These are phyloP conservation scores for Petrolisthes manimaculis DNA, from an alignment of 2,888 invertebrate genomes.

Conservation along the genomic window DNA sequence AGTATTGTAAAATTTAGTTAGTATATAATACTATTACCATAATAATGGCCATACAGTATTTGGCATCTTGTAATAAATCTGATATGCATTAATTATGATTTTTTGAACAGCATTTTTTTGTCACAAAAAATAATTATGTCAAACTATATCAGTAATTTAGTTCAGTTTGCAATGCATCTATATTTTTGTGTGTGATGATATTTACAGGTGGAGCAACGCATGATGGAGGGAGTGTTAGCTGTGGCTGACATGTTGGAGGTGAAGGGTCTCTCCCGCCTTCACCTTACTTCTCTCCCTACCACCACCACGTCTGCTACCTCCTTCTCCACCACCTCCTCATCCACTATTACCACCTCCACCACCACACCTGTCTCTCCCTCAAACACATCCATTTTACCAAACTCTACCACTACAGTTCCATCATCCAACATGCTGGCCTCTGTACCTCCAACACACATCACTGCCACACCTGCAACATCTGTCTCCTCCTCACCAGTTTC, in stretches of 20 bases:
- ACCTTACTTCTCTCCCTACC: not conserved
- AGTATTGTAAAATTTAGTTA: too few relatives aligned
- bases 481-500: not conserved
- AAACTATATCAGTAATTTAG: not conserved
- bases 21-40: too few relatives aligned
- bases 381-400: not conserved
- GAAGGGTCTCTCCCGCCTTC: constrained; percentile 40
- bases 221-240: constrained; percentile 45
- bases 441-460: not conserved
- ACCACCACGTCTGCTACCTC: not conserved
- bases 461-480: not conserved
- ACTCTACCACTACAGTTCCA: not conserved
- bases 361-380: not conserved
- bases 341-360: not conserved
- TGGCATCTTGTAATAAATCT: not conserved
- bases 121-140: not conserved
- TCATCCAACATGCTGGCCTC: not conserved
- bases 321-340: not conserved
- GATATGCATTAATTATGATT: not conserved
- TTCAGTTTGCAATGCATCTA: not conserved
- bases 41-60: too few relatives aligned
- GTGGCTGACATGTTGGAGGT: constrained; percentile 52
- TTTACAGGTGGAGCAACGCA: constrained; percentile 45
- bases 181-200: not conserved
- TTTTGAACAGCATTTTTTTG: not conserved